phyloP scores from a whole-genome alignment of 2,888 invertebrate genomes.

The Sericinus montela region DNA sequence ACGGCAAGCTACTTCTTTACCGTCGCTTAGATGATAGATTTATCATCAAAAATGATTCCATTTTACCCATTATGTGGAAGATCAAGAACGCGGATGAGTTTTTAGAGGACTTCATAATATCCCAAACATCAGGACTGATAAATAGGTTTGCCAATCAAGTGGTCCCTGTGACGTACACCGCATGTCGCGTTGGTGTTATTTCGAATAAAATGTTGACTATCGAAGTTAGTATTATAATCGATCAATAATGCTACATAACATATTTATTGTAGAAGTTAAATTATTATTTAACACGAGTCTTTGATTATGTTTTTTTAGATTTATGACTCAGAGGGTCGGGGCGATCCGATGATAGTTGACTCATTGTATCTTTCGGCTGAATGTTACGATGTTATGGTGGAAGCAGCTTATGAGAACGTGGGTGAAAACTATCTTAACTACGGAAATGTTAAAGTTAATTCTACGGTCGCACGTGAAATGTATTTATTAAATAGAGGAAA shows the following conservation, averaged over 20 bases:
- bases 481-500: constrained; percentile 78
- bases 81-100: constrained; percentile 61
- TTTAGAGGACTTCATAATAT: constrained; percentile 66
- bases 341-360: constrained; percentile 64
- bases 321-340: constrained; percentile 62
- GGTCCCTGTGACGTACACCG: constrained; percentile 69
- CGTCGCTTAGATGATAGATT: constrained; percentile 67
- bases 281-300: background rate
- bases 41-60: constrained; percentile 77
- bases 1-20: constrained; percentile 76
- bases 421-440: constrained; percentile 69
- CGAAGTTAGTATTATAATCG: constrained; percentile 50
- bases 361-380: constrained; percentile 72
- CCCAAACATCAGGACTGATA: constrained; percentile 59
- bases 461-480: constrained; percentile 60
- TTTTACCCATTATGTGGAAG: constrained; percentile 77
- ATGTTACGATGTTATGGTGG: constrained; percentile 79
- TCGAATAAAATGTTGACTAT: constrained; percentile 54
- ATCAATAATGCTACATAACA: background rate
- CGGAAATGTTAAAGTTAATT: constrained; percentile 79
- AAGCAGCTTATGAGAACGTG: constrained; percentile 68
- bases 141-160: constrained; percentile 63
- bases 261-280: too few species aligned
- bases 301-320: constrained; percentile 39
- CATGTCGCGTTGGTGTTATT: constrained; percentile 62